These are phyloP conservation scores for Spheniscus mendiculus DNA, from an alignment of 2,113 vertebrate species.

Conservation along the genomic window DNA sequence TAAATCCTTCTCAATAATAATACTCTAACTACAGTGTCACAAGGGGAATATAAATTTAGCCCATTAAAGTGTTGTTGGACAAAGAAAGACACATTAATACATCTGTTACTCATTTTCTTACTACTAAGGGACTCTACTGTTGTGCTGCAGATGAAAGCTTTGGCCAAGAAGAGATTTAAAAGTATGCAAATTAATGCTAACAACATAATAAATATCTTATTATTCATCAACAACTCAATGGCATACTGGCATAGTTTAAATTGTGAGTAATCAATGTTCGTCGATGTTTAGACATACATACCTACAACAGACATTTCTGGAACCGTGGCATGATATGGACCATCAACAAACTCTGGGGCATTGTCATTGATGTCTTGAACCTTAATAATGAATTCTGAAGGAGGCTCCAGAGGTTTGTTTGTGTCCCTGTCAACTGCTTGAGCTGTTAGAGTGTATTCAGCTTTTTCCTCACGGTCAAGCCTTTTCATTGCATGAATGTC, in stretches of 20 bases:
- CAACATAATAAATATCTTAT: slow-evolving; percentile 62
- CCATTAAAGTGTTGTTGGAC: slow-evolving; percentile 57
- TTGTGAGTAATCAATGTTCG: neutral
- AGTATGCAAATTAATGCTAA: slow-evolving; percentile 71
- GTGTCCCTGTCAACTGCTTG: slow-evolving; percentile 93
- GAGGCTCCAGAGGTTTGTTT: slow-evolving; percentile 90
- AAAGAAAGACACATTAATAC: slow-evolving; percentile 68
- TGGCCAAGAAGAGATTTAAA: slow-evolving; percentile 62
- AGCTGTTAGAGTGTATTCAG: slow-evolving; percentile 94
- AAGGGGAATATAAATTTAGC: slow-evolving; percentile 69
- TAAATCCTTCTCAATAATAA: slow-evolving; percentile 72
- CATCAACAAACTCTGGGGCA: slow-evolving; percentile 91
- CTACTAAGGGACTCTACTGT: slow-evolving; percentile 46
- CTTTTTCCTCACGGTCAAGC: slow-evolving; percentile 97
- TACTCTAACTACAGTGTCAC: slow-evolving; percentile 29
- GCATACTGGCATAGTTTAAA: neutral
- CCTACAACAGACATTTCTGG: slow-evolving; percentile 96
- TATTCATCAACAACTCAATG: neutral
- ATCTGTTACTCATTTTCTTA: slow-evolving; percentile 57
- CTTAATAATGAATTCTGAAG: slow-evolving; percentile 98
- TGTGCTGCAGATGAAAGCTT: slow-evolving; percentile 39
- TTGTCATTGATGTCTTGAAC: slow-evolving; percentile 99
- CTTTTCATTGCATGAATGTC: slow-evolving; percentile 99
- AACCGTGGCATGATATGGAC: slow-evolving; percentile 91
- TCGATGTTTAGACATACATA: slow-evolving; percentile 71